phyloP scores from a whole-genome alignment of 2,888 invertebrate species.

The Sesia apiformis region DNA sequence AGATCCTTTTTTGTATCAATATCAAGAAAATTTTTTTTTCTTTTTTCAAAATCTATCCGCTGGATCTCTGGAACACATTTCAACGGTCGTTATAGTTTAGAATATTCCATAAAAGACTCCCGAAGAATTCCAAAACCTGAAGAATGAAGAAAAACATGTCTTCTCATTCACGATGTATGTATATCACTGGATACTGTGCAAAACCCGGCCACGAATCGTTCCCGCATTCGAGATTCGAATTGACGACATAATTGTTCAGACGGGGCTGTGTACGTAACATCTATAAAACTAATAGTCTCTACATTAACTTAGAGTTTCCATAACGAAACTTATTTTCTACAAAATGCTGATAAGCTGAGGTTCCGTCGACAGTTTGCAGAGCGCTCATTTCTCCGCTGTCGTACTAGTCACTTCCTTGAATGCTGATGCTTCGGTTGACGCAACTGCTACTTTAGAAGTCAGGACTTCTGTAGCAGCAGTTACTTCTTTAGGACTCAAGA shows the following conservation, averaged over 20 bases:
- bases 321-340: conserved; percentile 63
- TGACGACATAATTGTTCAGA: conserved; percentile 29
- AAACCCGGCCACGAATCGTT: conserved; percentile 12
- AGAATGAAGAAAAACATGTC: too few species aligned
- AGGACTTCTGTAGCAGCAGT: too few species aligned
- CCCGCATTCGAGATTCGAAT: conserved; percentile 25
- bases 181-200: conserved; percentile 10
- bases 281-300: conserved; percentile 62
- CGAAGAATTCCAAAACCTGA: too few species aligned
- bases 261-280: conserved; percentile 15
- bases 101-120: too few species aligned
- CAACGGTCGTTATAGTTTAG: too few species aligned
- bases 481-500: not conserved
- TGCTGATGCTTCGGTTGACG: too few species aligned
- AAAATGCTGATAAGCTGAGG: conserved; percentile 64
- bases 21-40: too few species aligned
- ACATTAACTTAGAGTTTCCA: conserved; percentile 63
- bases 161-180: conserved; percentile 13
- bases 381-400: conserved; percentile 24
- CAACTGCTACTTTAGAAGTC: too few species aligned
- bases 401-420: conserved; percentile 1
- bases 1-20: too few species aligned
- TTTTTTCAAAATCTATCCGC: too few species aligned
- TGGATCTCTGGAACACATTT: too few species aligned
- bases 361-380: conserved; percentile 27